Evolutionary conservation across 2,113 vertebrate genomes (phyloP).

Genomic region (Anarrhichthys ocellatus): DNA sequence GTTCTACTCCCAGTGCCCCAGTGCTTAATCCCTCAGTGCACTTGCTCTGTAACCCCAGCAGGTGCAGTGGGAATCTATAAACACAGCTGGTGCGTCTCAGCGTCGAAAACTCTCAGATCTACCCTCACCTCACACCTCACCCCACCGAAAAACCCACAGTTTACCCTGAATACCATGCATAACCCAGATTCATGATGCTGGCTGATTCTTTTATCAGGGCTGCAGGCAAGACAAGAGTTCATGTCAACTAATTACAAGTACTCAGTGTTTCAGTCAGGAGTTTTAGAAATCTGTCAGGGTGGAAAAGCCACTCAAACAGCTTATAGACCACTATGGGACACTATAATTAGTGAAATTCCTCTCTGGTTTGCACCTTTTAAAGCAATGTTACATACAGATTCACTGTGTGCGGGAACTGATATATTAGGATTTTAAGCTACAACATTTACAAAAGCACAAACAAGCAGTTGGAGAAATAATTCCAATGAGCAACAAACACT

Average conservation of each 20-base stretch:
- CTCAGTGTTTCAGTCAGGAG: constrained; percentile 41
- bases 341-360: constrained; percentile 1
- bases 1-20: constrained; percentile 70
- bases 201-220: constrained; percentile 38
- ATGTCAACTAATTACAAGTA: constrained; percentile 53
- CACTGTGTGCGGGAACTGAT: not conserved
- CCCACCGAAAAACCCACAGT: constrained; percentile 29
- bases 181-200: constrained; percentile 53
- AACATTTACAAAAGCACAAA: not conserved
- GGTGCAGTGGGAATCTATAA: constrained; percentile 82
- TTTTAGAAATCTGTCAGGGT: constrained; percentile 38
- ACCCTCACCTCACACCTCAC: constrained; percentile 59
- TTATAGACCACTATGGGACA: constrained; percentile 19
- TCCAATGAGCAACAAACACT: not conserved
- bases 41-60: constrained; percentile 81
- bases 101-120: constrained; percentile 65
- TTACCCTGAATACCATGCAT: constrained; percentile 59
- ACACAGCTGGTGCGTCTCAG: constrained; percentile 83
- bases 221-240: constrained; percentile 32
- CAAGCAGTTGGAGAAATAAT: not conserved
- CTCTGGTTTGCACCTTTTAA: not conserved
- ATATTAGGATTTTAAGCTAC: not conserved
- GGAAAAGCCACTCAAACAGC: constrained; percentile 26
- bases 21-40: constrained; percentile 78
- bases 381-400: not conserved